A percentile compares a stretch with the other conserved stretches of the same genome.
These are phyloP conservation scores for Tetrax tetrax DNA, from an alignment of 2,113 vertebrate species.

Conservation along the genomic window DNA sequence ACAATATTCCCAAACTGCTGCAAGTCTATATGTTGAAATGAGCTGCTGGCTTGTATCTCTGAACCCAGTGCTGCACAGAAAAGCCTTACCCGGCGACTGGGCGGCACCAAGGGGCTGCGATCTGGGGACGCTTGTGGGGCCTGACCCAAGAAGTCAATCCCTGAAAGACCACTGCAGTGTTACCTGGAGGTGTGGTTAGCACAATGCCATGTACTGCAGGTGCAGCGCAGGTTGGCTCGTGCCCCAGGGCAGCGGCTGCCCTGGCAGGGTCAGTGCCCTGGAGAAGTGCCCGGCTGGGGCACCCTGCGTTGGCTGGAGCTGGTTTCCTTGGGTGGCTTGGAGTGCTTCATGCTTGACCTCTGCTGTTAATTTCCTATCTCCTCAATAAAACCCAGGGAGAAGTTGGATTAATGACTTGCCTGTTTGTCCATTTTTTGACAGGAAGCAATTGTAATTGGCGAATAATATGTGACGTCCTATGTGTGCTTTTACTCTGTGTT, in stretches of 20 bases:
- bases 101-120: rapidly evolving
- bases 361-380: not conserved
- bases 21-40: not conserved
- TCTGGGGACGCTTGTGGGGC: not conserved
- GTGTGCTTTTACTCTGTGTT: slow-evolving; percentile 47
- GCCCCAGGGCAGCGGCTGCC: not conserved
- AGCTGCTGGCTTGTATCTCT: not conserved
- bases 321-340: not conserved
- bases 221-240: rapidly evolving
- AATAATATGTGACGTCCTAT: not conserved
- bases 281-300: not conserved
- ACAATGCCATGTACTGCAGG: rapidly evolving
- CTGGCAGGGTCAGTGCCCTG: not conserved
- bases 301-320: rapidly evolving
- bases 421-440: slow-evolving; percentile 39
- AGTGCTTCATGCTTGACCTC: not conserved
- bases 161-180: not conserved
- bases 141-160: not conserved
- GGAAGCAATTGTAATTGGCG: slow-evolving; percentile 20
- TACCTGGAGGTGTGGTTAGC: not conserved
- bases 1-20: not conserved
- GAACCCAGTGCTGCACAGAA: not conserved
- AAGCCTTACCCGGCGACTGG: not conserved
- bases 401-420: slow-evolving; percentile 36
- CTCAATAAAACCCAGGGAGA: not conserved